These are phyloP conservation scores for Neotoma lepida DNA, from an alignment of 2,113 vertebrate species.

Conservation along the genomic window DNA sequence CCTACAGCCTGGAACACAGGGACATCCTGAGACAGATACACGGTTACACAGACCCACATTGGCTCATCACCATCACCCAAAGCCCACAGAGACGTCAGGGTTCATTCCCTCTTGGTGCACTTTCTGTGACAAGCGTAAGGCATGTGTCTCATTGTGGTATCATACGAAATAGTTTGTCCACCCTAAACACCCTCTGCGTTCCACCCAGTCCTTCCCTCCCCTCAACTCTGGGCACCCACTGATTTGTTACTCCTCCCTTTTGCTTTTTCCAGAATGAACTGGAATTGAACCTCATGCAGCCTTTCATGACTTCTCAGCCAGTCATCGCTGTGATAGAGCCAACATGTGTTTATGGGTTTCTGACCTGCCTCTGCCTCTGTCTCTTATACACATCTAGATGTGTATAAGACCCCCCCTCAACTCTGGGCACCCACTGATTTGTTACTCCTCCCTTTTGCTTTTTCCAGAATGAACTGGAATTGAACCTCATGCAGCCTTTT, in stretches of 20 bases:
- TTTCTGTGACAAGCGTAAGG: neutral
- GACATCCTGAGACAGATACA: neutral
- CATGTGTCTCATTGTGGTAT: neutral
- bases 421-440: neutral
- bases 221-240: neutral
- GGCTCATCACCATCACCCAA: neutral
- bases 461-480: neutral
- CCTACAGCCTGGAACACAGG: neutral
- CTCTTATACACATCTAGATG: too few relatives aligned
- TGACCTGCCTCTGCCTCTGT: too few relatives aligned
- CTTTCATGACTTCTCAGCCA: too few relatives aligned
- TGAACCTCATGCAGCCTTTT: neutral
- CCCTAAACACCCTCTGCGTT: neutral
- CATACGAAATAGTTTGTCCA: too few relatives aligned
- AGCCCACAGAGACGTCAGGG: neutral
- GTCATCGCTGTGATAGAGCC: too few relatives aligned
- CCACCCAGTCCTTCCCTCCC: neutral
- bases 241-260: neutral
- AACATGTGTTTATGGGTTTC: too few relatives aligned
- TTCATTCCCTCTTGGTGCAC: neutral
- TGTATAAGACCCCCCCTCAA: too few relatives aligned
- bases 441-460: neutral
- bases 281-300: neutral
- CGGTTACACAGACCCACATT: neutral
- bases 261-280: neutral